phyloP scores from a whole-genome alignment of 2,888 invertebrate species.

The Phanerotoma sp. region DNA sequence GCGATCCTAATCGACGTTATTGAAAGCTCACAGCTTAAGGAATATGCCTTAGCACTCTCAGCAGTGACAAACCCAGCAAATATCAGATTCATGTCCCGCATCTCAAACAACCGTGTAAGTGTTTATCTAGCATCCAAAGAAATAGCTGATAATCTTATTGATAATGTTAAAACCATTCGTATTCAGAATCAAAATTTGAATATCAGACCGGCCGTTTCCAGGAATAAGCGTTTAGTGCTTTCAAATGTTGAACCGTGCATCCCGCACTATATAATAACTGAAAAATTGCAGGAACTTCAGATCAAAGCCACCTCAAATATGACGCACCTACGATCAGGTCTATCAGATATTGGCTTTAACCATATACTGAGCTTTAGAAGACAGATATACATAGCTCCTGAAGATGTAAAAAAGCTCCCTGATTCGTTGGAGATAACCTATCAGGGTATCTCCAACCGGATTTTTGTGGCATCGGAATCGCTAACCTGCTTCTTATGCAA shows the following conservation, averaged over 20 bases:
- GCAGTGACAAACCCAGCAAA: too few species aligned
- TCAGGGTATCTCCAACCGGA: conserved; percentile 24
- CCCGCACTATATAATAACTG: neutral
- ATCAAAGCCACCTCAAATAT: too few species aligned
- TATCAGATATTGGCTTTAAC: too few species aligned
- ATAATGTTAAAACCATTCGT: conserved; percentile 24
- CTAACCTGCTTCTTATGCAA: conserved; percentile 17
- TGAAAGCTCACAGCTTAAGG: too few species aligned
- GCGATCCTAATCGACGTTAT: too few species aligned
- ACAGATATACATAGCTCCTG: conserved; percentile 30
- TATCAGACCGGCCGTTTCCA: conserved; percentile 32
- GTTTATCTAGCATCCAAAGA: conserved; percentile 4
- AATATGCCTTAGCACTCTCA: too few species aligned
- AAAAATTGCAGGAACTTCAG: too few species aligned
- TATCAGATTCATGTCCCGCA: too few species aligned
- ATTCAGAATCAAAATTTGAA: conserved; percentile 16
- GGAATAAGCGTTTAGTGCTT: conserved; percentile 9
- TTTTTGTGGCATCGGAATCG: conserved; percentile 15
- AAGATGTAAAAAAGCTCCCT: conserved; percentile 24
- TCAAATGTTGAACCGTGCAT: conserved; percentile 12
- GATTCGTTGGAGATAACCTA: conserved; percentile 13
- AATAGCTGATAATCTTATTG: conserved; percentile 7
- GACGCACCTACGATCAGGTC: too few species aligned
- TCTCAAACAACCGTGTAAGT: conserved; percentile 10
- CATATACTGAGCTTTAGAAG: too few species aligned